Evolutionary conservation across 1,140 invertebrate genomes (phyloP).

Genomic region (Oryctes rhinoceros): DNA sequence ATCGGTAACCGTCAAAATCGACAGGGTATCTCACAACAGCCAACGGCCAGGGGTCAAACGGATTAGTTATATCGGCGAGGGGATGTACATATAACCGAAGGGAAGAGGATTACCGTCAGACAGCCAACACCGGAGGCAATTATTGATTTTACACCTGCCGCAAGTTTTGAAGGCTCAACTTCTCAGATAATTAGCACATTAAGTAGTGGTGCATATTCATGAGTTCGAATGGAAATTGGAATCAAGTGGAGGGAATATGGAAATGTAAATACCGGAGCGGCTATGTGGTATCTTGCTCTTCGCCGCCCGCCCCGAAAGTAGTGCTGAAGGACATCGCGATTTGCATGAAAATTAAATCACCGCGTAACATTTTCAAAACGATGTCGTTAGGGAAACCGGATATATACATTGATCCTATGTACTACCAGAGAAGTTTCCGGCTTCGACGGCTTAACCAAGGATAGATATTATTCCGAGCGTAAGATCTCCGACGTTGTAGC

Average conservation of each 20-base stretch:
- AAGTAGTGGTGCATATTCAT: conserved; percentile 28
- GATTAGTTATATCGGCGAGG: background rate
- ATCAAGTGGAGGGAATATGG: conserved; percentile 22
- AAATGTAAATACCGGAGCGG: conserved; percentile 20
- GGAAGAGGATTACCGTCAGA: conserved; percentile 2
- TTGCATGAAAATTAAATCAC: conserved; percentile 36
- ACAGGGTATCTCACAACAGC: background rate
- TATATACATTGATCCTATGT: background rate
- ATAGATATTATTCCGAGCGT: background rate
- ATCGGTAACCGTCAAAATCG: background rate
- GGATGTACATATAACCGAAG: background rate
- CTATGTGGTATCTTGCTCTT: conserved; percentile 28
- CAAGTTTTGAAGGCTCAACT: conserved; percentile 19
- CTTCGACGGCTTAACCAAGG: background rate
- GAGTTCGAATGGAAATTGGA: conserved; percentile 31
- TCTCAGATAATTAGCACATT: conserved; percentile 35
- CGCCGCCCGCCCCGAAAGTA: conserved; percentile 8
- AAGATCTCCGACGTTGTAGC: background rate
- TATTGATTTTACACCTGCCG: conserved; percentile 30
- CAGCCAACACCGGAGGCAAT: background rate
- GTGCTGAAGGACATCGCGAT: conserved; percentile 22
- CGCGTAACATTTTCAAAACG: conserved; percentile 30
- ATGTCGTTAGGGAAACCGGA: conserved; percentile 8
- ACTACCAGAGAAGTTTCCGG: background rate
- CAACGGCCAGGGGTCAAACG: background rate